Evolutionary conservation across 1,140 invertebrate species (phyloP).

Genomic region (Mercenaria mercenaria): DNA sequence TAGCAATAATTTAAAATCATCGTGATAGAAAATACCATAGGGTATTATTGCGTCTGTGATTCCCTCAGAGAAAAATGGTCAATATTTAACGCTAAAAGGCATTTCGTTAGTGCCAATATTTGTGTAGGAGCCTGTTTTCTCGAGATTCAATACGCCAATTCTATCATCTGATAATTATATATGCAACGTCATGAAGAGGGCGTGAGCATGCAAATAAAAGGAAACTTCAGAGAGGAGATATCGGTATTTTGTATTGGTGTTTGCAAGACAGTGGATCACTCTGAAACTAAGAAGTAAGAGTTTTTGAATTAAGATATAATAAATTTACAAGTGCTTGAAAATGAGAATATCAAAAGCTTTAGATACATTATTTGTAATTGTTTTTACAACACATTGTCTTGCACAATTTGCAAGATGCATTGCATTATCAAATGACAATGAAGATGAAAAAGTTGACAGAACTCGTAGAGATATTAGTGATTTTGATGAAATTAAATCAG

Average conservation of each 20-base stretch:
- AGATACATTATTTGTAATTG: not conserved
- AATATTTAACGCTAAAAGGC: slow-evolving; percentile 19
- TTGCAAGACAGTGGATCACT: not conserved
- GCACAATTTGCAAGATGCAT: not conserved
- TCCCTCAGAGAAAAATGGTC: slow-evolving; percentile 35
- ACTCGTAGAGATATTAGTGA: slow-evolving; percentile 53
- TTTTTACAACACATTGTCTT: not conserved
- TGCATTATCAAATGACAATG: not conserved
- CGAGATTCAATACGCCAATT: not conserved
- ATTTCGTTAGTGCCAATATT: slow-evolving; percentile 13
- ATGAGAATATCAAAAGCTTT: slow-evolving; percentile 28
- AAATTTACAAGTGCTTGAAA: not conserved
- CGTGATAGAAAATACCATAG: not conserved
- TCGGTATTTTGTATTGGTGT: slow-evolving; percentile 52
- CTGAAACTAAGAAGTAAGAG: not conserved
- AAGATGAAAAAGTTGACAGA: slow-evolving; percentile 34
- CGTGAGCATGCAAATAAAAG: slow-evolving; percentile 41
- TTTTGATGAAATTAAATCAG: slow-evolving; percentile 46
- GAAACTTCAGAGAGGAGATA: slow-evolving; percentile 8
- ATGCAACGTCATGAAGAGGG: slow-evolving; percentile 46
- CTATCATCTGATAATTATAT: slow-evolving; percentile 24
- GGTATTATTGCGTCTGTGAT: not conserved
- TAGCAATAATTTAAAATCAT: slow-evolving; percentile 3
- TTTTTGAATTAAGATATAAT: not conserved
- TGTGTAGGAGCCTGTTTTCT: not conserved